Percentiles rank a stretch among this genome's conserved stretches.
Evolutionary conservation across 2,888 invertebrate genomes (phyloP).

Genomic region (Lochmaea crataegi): DNA sequence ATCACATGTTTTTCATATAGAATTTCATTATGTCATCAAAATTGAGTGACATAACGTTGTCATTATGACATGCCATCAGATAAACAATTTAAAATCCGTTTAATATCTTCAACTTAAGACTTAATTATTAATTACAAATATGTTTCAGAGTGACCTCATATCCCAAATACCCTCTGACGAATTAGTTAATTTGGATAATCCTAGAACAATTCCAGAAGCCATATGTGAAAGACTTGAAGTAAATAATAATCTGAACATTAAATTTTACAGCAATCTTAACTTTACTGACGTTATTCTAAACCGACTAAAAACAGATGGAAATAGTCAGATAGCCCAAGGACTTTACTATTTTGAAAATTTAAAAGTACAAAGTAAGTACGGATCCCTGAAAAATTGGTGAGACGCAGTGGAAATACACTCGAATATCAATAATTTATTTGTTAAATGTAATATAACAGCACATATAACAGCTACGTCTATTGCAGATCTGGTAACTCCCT

Average conservation of each 20-base stretch:
- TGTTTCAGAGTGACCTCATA: conserved; percentile 47
- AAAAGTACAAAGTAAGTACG: conserved; percentile 50
- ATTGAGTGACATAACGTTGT: too few species aligned
- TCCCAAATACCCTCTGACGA: conserved; percentile 54
- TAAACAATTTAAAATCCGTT: too few species aligned
- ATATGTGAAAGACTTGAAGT: conserved; percentile 56
- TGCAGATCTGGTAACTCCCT: conserved; percentile 53
- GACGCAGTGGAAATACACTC: not conserved
- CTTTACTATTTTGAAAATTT: conserved; percentile 56
- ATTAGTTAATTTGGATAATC: conserved; percentile 54
- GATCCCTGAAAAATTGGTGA: too few species aligned
- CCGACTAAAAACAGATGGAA: conserved; percentile 51
- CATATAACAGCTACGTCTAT: conserved; percentile 33
- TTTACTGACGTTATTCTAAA: conserved; percentile 54
- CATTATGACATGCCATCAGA: too few species aligned
- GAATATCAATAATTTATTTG: not conserved
- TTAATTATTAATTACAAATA: not conserved
- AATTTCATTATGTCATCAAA: too few species aligned
- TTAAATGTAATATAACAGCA: not conserved
- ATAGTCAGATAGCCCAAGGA: conserved; percentile 54
- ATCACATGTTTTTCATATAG: too few species aligned
- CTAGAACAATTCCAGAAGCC: conserved; percentile 51
- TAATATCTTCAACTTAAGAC: too few species aligned
- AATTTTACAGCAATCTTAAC: conserved; percentile 54
- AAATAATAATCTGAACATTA: conserved; percentile 53